phyloP scores from a whole-genome alignment of 2,797 vertebrate species.

The Danio kyathit region DNA sequence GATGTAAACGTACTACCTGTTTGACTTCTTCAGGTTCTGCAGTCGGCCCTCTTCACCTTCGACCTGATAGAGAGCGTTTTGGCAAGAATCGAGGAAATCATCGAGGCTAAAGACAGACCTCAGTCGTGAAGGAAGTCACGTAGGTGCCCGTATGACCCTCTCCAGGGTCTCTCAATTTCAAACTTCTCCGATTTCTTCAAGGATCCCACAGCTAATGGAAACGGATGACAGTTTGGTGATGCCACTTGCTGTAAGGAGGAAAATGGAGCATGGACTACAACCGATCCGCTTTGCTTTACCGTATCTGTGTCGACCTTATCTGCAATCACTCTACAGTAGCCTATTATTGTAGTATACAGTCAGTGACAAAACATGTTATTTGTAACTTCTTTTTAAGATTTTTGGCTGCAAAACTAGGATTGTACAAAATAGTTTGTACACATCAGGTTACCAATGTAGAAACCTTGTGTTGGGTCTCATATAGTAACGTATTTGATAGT shows the following conservation, averaged over 20 bases:
- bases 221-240: background rate
- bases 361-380: background rate
- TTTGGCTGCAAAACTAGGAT: background rate
- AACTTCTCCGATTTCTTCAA: conserved; percentile 3
- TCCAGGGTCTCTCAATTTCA: background rate
- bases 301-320: background rate
- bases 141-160: background rate
- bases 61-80: conserved; percentile 97
- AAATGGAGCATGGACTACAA: background rate
- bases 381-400: background rate
- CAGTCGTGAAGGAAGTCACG: background rate
- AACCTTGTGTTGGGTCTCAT: background rate
- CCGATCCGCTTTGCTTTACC: background rate
- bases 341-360: conserved; percentile 3
- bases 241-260: background rate
- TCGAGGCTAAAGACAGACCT: conserved; percentile 77
- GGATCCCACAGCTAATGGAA: background rate
- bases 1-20: background rate
- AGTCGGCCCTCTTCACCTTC: conserved; percentile 93
- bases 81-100: conserved; percentile 93
- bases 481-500: background rate
- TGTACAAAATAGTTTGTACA: conserved; percentile 9
- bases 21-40: conserved; percentile 83
- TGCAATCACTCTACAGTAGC: conserved; percentile 4
- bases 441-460: background rate